A percentile compares a stretch with the other conserved stretches of the same genome.
These are phyloP conservation scores for Sarcophaga subvicina DNA, from an alignment of 2,888 invertebrate species.

Conservation along the genomic window DNA sequence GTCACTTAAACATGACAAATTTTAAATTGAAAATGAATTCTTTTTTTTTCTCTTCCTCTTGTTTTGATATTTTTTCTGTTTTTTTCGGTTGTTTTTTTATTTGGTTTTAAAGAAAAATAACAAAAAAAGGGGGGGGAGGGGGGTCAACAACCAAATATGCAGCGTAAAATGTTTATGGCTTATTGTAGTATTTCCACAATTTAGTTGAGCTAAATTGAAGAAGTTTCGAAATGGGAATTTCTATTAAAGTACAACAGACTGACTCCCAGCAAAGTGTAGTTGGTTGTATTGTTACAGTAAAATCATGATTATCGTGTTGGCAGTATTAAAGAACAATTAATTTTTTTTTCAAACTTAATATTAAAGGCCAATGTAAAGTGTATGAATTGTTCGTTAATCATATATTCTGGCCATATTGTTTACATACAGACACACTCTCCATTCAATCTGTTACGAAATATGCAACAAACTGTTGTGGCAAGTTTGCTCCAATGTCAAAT, in stretches of 20 bases:
- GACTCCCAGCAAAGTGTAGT: no score
- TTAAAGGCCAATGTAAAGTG: no score
- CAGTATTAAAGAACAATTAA: no score
- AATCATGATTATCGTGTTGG: no score
- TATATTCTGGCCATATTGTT: constrained; percentile 32
- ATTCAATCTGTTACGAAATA: constrained; percentile 47
- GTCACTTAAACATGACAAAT: constrained; percentile 68
- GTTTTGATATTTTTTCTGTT: no score
- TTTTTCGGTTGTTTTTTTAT: no score
- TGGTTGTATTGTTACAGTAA: no score
- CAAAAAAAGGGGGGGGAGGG: neutral
- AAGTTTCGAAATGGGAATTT: neutral
- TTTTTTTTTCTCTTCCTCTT: constrained; percentile 5
- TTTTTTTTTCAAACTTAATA: no score
- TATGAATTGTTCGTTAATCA: neutral
- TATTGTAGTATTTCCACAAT: neutral
- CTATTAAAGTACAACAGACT: neutral
- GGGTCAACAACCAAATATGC: neutral
- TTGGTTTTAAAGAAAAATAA: neutral
- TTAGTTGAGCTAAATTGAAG: neutral
- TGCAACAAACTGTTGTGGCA: constrained; percentile 58
- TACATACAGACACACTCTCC: neutral
- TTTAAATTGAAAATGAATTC: constrained; percentile 64
- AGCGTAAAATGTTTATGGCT: neutral
- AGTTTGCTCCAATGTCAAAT: constrained; percentile 62